A percentile compares a stretch with the other conserved stretches of the same genome.
Conservation (phyloP, 2,888 invertebrate species). For the Xestoiulus laeticollis region DNA sequence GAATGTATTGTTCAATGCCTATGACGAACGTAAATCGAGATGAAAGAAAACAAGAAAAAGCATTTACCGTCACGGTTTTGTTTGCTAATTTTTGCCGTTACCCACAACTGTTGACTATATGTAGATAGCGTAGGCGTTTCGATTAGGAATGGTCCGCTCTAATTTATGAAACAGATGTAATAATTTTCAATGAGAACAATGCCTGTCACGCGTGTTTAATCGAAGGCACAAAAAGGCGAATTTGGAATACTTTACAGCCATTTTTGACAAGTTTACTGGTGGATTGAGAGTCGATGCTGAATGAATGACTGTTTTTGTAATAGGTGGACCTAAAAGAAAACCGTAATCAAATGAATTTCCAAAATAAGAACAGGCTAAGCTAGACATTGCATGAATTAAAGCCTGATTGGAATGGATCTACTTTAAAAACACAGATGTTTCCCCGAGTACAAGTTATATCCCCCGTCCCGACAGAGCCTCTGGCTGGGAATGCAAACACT, state of each 20-base stretch:
- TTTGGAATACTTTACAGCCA: slow-evolving; percentile 57
- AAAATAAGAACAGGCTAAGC: no score
- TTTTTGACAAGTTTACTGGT: slow-evolving; percentile 57
- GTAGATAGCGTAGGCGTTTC: slow-evolving; percentile 85
- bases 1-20: no score
- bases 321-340: slow-evolving; percentile 77
- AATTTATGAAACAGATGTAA: slow-evolving; percentile 56
- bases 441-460: no score
- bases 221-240: not conserved
- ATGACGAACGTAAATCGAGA: not conserved
- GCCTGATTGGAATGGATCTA: no score
- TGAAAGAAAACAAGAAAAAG: not conserved
- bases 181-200: not conserved
- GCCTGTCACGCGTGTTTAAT: not conserved
- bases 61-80: slow-evolving; percentile 80
- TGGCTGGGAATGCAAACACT: no score
- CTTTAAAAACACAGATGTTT: no score
- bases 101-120: slow-evolving; percentile 93
- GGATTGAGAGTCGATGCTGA: slow-evolving; percentile 66
- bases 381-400: no score
- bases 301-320: slow-evolving; percentile 75
- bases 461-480: no score
- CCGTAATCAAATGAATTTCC: not conserved
- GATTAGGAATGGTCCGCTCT: slow-evolving; percentile 81
- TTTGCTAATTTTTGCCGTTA: slow-evolving; percentile 84